Percentiles rank a stretch among this genome's conserved stretches.
phyloP scores from a whole-genome alignment of 2,113 vertebrate species.

The Neotragus moschatus region DNA sequence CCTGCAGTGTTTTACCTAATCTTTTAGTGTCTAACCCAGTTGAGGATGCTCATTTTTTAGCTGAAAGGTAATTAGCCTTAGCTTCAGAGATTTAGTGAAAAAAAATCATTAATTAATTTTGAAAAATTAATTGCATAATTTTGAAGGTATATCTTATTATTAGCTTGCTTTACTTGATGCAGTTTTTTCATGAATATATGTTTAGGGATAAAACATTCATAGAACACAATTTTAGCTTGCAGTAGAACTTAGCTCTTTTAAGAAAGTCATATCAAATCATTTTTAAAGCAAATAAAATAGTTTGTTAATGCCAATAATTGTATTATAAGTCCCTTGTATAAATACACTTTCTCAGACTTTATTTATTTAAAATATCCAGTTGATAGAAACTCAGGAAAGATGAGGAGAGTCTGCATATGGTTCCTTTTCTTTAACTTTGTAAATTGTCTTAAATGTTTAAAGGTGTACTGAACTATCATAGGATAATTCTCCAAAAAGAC shows the following conservation, averaged over 20 bases:
- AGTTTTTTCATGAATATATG: background rate
- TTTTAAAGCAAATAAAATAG: constrained; percentile 28
- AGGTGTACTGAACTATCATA: background rate
- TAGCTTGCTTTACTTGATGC: background rate
- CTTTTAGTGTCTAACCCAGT: background rate
- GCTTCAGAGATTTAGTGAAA: background rate
- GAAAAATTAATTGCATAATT: background rate
- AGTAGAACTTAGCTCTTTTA: constrained; percentile 22
- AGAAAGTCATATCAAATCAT: background rate
- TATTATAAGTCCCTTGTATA: background rate
- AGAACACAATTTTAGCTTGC: background rate
- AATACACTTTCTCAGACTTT: background rate
- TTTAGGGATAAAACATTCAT: background rate
- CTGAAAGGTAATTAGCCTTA: background rate
- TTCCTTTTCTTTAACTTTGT: background rate
- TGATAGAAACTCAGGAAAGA: background rate
- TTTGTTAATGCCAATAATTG: background rate
- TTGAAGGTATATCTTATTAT: background rate
- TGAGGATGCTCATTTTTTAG: background rate
- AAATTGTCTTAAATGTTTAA: constrained; percentile 21
- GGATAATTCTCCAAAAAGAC: background rate
- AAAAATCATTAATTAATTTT: background rate
- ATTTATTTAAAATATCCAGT: constrained; percentile 1
- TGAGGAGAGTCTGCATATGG: background rate
- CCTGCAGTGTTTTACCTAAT: background rate